Conservation (phyloP, 1,140 invertebrate genomes). For the Eupeodes corollae region DNA sequence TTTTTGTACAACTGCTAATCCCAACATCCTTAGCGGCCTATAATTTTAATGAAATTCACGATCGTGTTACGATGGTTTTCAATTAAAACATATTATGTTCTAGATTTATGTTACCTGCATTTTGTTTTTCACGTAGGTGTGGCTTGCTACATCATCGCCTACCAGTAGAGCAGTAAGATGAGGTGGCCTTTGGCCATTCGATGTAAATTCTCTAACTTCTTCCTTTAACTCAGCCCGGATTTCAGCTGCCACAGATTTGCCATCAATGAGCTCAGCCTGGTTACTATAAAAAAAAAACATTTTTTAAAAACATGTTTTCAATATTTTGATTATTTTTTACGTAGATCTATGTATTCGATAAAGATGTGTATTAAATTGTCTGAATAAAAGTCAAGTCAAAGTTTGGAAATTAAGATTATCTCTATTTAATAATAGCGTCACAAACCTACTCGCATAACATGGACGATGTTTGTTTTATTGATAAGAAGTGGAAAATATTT, state of each 20-base stretch:
- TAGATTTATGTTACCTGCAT: constrained; percentile 41
- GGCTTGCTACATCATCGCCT: constrained; percentile 69
- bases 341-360: too few species aligned
- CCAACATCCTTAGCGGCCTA: constrained; percentile 52
- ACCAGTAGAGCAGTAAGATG: constrained; percentile 65
- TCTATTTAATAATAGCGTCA: too few species aligned
- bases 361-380: too few species aligned
- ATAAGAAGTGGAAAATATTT: too few species aligned
- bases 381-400: too few species aligned
- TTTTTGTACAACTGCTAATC: constrained; percentile 52
- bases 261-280: constrained; percentile 59
- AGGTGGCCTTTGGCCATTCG: constrained; percentile 48
- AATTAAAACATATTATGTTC: constrained; percentile 1
- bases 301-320: too few species aligned
- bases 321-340: too few species aligned
- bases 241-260: constrained; percentile 57
- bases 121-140: constrained; percentile 69
- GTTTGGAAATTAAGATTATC: too few species aligned
- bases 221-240: constrained; percentile 59
- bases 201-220: constrained; percentile 53
- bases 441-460: too few species aligned
- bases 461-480: too few species aligned
- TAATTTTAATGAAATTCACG: too few species aligned
- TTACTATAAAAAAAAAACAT: constrained; percentile 1
- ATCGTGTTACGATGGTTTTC: too few species aligned